Evolutionary conservation across 1,140 invertebrate genomes (phyloP).

Genomic region (Sycobia sp.): DNA sequence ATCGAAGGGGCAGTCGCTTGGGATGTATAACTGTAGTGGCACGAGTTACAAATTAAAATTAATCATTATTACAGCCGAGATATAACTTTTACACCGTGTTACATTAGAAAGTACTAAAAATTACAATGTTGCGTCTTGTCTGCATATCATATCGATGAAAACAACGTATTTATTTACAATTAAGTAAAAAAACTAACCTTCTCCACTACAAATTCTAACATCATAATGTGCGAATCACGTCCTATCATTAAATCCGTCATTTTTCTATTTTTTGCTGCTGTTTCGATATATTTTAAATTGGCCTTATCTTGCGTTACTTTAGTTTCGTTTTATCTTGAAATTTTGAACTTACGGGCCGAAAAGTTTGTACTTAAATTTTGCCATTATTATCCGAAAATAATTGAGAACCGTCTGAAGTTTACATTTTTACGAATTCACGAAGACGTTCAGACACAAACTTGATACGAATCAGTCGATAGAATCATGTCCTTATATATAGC

Average conservation of each 20-base stretch:
- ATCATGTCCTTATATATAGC: too few species aligned
- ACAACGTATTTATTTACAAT: too few species aligned
- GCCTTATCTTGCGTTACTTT: not conserved
- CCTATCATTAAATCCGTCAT: constrained; percentile 45
- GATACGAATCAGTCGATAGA: too few species aligned
- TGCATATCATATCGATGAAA: too few species aligned
- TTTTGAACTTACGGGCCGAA: constrained; percentile 17
- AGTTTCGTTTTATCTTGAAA: constrained; percentile 2
- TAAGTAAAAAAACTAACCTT: constrained; percentile 48
- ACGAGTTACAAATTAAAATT: too few species aligned
- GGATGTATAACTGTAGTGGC: constrained; percentile 43
- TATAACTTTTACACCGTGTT: too few species aligned
- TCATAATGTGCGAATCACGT: constrained; percentile 46
- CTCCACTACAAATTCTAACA: constrained; percentile 48
- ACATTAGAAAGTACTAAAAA: not conserved
- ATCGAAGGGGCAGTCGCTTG: constrained; percentile 42
- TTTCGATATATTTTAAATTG: not conserved
- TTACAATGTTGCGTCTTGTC: too few species aligned
- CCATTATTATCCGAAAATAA: not conserved
- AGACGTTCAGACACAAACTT: too few species aligned
- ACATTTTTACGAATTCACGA: too few species aligned
- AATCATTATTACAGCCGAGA: too few species aligned
- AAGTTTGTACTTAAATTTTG: constrained; percentile 21
- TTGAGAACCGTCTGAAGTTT: constrained; percentile 3
- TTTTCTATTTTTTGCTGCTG: constrained; percentile 15